Evolutionary conservation across 2,888 invertebrate genomes (phyloP).

Genomic region (Campaea margaritaria): DNA sequence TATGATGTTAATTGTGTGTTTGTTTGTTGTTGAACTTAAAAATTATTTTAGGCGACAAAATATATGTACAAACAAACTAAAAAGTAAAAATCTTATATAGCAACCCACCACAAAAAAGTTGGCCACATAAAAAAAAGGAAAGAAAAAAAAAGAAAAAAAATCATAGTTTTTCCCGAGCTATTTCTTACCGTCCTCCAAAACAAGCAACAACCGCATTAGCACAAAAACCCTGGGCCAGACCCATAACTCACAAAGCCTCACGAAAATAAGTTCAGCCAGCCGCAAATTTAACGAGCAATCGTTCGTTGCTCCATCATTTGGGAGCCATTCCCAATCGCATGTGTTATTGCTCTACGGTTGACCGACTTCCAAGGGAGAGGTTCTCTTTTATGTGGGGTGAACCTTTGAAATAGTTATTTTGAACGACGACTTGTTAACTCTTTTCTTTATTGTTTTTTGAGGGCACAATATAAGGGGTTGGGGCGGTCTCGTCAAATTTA

Average conservation of each 20-base stretch:
- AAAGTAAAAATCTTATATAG: too few species aligned
- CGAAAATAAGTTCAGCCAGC: constrained; percentile 24
- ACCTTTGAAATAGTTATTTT: constrained; percentile 1
- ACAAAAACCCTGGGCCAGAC: not conserved
- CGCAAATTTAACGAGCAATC: constrained; percentile 22
- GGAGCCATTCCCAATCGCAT: not conserved
- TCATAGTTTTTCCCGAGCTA: too few species aligned
- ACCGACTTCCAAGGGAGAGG: not conserved
- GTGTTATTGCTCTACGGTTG: not conserved
- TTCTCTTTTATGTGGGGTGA: constrained; percentile 1
- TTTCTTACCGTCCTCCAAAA: too few species aligned
- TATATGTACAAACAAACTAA: too few species aligned
- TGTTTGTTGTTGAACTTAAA: too few species aligned
- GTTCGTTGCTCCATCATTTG: constrained; percentile 12
- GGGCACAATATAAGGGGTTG: too few species aligned
- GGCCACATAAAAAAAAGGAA: too few species aligned
- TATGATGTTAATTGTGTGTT: too few species aligned
- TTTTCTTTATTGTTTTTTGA: not conserved
- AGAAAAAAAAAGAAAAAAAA: too few species aligned
- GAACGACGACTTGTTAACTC: not conserved
- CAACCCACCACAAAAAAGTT: too few species aligned
- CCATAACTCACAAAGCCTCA: constrained; percentile 16
- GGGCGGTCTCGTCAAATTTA: too few species aligned
- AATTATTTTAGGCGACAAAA: too few species aligned
- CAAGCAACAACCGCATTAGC: not conserved